Evolutionary conservation across 2,113 vertebrate species (phyloP), one percentile per base, ranked within the genome.

Genomic region (Abramis brama): DNA sequence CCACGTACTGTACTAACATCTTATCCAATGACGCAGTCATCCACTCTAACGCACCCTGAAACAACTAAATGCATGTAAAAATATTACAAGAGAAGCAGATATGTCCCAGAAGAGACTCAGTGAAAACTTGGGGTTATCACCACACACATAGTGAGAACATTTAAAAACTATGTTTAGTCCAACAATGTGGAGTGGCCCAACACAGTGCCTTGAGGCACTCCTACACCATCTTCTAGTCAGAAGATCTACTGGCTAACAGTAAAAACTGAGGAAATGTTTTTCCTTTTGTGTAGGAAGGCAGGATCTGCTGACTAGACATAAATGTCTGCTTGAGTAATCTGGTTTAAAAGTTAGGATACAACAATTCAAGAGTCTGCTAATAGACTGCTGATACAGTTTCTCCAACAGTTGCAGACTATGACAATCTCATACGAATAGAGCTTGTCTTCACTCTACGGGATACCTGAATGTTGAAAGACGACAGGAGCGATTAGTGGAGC

Each of bases 211-310:
- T 86, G 36, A n/a, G 52, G 39, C 55, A 71, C 60, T 77, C 81
- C 47, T 57, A 86, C 81, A 64, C 45, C 25, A 83, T 30, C 27
- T 25, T 79, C 76, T 78, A 80, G 43, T 84, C 21, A 84, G 75
- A n/a, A 76, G 74, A 47, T 23, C 25, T 7, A 17, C 30, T 36
- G 57, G 36, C 66, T 23, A 76, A 36, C 45, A 43, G 21, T 82
- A 33, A 82, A 33, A 78, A 47, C 45, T n/a, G 64, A 78, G 60
- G 27, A 79, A 27, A 60, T n/a, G 64, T 59, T 68, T 47, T 82
- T 88, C 76, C 27, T 68, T 83, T 33, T 83, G 87, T 85, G 87
- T 88, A 52, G 87, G 85, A 84, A 79, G 81, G 64, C 17, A 70
- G 70, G 39, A 80, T 66, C 47, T 78, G 80, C 80, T 86, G 85